Base-by-base conservation (phyloP, 1,140 invertebrate species). In the Drepana arcuata region DNA sequence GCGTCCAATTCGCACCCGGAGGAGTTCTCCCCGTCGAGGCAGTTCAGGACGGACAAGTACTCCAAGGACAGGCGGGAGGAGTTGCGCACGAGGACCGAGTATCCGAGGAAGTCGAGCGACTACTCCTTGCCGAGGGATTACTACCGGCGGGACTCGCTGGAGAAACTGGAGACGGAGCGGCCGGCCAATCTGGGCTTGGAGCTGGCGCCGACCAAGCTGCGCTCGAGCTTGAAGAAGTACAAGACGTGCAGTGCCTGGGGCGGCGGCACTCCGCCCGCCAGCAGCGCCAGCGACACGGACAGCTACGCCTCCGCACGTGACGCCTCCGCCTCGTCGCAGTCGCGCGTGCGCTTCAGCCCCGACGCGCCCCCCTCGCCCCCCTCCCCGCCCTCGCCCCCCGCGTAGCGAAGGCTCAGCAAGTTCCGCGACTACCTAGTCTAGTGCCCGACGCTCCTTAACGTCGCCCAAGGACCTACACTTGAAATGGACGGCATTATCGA, bases 281-380 rank as follows among this genome's bases (percentile, higher is more conserved):
- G 91, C 48, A 60, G 93, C 9, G 92, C 92, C 0, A 93, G 92
- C 49, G 93, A 94, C 32, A 78, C 71, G 33, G 93, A 95, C 48
- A 92, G 90, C 48, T 94, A 94, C 62, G 87, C 93, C 21, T 95
- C 93, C 1, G 92, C 93, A 1, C 89, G 92, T 48, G 92, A 93
- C 49, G 89, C 87, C 30, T 89, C 87, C 2, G 86, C 86, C 42
- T 86, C 88, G 2, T 86, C 84, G 28, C 88, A 88, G 33, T 88
- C 88, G 21, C 83, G 92, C 3, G 92, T 95, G 1, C 84, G 93
- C 1, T 95, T 95, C 73, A 94, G 92, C 23, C 93, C 93, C 0
- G 87, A 92, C 6, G 89, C 89, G 0, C 74, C 12, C 60, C 66
- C 12, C 59, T 71, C 29, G 25, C 71, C 7, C 67, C 72, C 48